Conservation (phyloP, 2,888 invertebrate genomes). For the Adelphocoris suturalis region DNA sequence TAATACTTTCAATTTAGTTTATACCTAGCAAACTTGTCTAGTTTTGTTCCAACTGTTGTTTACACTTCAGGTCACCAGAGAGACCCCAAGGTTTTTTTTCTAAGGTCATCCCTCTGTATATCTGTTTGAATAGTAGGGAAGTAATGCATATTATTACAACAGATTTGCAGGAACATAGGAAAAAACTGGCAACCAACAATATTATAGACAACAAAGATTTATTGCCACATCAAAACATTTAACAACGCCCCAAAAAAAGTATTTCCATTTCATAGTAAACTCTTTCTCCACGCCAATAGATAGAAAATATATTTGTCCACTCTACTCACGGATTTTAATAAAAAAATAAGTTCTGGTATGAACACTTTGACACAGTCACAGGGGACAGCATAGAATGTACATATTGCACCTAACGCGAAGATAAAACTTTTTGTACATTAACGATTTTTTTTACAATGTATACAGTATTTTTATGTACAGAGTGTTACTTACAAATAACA, state of each 20-base stretch:
- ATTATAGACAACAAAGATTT: background rate
- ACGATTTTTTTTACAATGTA: slow-evolving; percentile 18
- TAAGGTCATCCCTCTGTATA: too few relatives aligned
- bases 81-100: too few relatives aligned
- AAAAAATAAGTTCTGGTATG: slow-evolving; percentile 21
- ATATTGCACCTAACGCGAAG: slow-evolving; percentile 2
- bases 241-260: background rate
- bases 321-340: background rate
- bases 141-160: too few relatives aligned
- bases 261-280: too few relatives aligned
- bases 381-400: background rate
- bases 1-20: too few relatives aligned
- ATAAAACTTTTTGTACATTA: slow-evolving; percentile 1
- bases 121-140: too few relatives aligned
- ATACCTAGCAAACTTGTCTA: too few relatives aligned
- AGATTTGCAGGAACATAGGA: too few relatives aligned
- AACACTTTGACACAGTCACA: slow-evolving; percentile 13
- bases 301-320: slow-evolving; percentile 26
- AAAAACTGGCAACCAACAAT: too few relatives aligned
- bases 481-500: background rate
- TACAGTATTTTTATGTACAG: slow-evolving; percentile 13
- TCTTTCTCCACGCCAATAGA: background rate
- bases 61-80: too few relatives aligned
- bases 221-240: slow-evolving; percentile 7
- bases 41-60: too few relatives aligned